Percentiles rank a stretch among this genome's conserved stretches.
These are phyloP conservation scores for Xiphorhynchus elegans DNA, from an alignment of 2,113 vertebrate genomes.

Conservation along the genomic window DNA sequence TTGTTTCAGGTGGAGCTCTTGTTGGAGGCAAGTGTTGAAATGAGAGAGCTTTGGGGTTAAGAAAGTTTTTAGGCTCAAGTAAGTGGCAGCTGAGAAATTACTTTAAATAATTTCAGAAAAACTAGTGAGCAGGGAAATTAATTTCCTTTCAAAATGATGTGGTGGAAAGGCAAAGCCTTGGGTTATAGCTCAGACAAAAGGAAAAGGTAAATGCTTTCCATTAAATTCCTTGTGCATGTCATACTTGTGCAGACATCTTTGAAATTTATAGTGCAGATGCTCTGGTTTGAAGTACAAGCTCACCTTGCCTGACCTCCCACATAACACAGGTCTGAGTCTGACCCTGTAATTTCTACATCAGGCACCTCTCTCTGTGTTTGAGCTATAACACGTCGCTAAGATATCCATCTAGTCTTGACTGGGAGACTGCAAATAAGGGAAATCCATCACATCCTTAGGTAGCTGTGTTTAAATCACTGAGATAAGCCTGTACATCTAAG, in stretches of 20 bases:
- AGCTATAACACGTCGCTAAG: not conserved
- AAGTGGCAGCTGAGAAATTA: not conserved
- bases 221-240: not conserved
- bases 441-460: constrained; percentile 42
- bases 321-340: not conserved
- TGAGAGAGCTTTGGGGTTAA: not conserved
- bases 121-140: constrained; percentile 6
- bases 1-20: constrained; percentile 13
- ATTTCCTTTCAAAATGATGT: not conserved
- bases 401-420: constrained; percentile 5
- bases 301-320: constrained; percentile 33
- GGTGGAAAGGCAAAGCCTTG: not conserved
- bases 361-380: not conserved
- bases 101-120: constrained; percentile 16
- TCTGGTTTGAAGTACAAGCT: not conserved
- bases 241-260: not conserved
- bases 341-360: constrained; percentile 13
- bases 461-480: constrained; percentile 52
- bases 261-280: not conserved
- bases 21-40: constrained; percentile 36
- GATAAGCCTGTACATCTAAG: constrained; percentile 35
- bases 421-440: not conserved
- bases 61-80: not conserved
- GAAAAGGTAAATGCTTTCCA: not conserved
- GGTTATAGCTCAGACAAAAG: not conserved